Conservation (phyloP, 2,113 vertebrate genomes). For the Porphyrio hochstetteri region DNA sequence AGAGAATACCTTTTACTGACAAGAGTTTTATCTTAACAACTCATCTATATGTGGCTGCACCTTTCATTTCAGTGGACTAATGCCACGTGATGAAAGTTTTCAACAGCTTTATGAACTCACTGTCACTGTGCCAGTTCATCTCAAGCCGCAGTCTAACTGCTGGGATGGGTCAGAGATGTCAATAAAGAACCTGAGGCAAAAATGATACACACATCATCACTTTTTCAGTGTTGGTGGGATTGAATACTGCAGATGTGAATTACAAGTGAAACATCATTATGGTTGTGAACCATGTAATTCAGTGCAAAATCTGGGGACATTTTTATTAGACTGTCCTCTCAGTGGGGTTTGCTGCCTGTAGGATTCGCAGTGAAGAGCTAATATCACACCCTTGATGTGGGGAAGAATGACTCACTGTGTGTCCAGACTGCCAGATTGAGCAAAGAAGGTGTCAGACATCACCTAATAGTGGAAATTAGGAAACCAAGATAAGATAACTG, state of each 20-base stretch:
- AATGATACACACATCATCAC: neutral
- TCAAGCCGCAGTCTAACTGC: neutral
- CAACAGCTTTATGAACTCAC: neutral
- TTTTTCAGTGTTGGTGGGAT: neutral
- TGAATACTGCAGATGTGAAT: neutral
- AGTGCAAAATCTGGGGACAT: neutral
- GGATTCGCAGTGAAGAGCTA: neutral
- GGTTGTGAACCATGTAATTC: neutral
- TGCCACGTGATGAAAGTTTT: neutral
- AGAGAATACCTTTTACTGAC: neutral
- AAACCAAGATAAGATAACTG: conserved; percentile 72
- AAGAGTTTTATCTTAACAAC: neutral
- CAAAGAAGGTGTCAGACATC: conserved; percentile 73
- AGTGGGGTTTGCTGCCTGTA: neutral
- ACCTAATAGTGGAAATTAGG: conserved; percentile 75
- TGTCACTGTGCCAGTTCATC: neutral
- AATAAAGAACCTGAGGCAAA: neutral
- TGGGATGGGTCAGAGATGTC: neutral
- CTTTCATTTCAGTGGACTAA: neutral
- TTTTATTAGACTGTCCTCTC: neutral
- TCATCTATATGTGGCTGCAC: neutral
- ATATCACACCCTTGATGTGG: neutral
- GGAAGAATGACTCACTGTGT: conserved; percentile 58
- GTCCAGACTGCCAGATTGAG: conserved; percentile 62
- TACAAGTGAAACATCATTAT: neutral